Conservation (phyloP, 1,140 invertebrate species). For the Saxidomus purpurata region DNA sequence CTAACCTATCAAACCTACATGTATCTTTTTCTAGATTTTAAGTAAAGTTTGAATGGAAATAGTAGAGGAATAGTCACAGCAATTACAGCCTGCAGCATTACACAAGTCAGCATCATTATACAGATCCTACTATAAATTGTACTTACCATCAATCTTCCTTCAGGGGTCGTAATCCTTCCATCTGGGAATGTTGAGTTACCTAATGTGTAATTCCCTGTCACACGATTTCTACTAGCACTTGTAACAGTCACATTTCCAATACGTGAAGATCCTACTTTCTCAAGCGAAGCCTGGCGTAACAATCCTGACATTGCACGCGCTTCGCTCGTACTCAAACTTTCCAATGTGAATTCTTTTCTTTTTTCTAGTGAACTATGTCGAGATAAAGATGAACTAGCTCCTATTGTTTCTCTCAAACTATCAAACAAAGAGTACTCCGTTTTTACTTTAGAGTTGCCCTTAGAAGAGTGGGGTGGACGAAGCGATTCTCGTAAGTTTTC, state of each 20-base stretch:
- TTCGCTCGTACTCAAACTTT: constrained; percentile 84
- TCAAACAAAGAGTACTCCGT: constrained; percentile 75
- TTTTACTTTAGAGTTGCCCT: constrained; percentile 70
- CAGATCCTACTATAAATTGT: too few species aligned
- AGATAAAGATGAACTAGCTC: constrained; percentile 78
- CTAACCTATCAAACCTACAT: too few species aligned
- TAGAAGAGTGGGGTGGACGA: constrained; percentile 78
- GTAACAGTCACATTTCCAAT: constrained; percentile 79
- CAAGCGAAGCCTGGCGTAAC: constrained; percentile 84
- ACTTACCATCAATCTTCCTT: constrained; percentile 82
- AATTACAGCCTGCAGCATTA: too few species aligned
- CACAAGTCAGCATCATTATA: too few species aligned
- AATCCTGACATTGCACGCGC: constrained; percentile 84
- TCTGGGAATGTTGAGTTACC: constrained; percentile 73
- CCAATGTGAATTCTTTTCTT: constrained; percentile 83
- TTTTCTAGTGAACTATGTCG: constrained; percentile 78
- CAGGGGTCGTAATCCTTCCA: constrained; percentile 82
- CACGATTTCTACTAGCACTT: constrained; percentile 81
- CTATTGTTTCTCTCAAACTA: constrained; percentile 77
- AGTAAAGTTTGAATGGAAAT: too few species aligned
- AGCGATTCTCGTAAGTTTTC: constrained; percentile 62
- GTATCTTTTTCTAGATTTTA: too few species aligned
- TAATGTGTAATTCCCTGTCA: constrained; percentile 78
- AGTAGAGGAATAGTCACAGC: too few species aligned
- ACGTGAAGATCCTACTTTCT: constrained; percentile 84